Evolutionary conservation across 2,888 invertebrate species (phyloP).

Genomic region (Drosophila recens): DNA sequence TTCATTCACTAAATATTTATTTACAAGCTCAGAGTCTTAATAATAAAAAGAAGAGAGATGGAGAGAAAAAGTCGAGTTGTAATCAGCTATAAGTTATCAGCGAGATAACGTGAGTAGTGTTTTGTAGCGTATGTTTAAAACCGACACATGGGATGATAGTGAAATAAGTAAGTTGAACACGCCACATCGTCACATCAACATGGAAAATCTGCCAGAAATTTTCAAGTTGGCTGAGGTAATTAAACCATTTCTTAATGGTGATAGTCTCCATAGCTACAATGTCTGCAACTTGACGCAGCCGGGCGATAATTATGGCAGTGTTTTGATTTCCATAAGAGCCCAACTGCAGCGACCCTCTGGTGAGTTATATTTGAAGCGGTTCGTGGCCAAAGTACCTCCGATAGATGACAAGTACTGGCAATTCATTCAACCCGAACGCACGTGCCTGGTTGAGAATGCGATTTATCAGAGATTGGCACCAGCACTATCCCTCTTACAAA

Average conservation of each 20-base stretch:
- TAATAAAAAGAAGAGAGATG: neutral
- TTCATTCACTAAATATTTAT: neutral
- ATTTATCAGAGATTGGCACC: conserved; percentile 60
- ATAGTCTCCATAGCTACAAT: conserved; percentile 29
- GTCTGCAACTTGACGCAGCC: conserved; percentile 55
- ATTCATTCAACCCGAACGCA: conserved; percentile 65
- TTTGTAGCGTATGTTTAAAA: neutral
- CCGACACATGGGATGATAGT: neutral
- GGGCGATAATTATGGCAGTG: conserved; percentile 67
- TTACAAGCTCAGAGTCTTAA: neutral
- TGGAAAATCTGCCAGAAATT: conserved; percentile 49
- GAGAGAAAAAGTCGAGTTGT: neutral
- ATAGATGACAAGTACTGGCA: conserved; percentile 62
- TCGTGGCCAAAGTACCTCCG: conserved; percentile 66
- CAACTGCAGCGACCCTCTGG: conserved; percentile 29
- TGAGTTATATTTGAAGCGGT: conserved; percentile 2
- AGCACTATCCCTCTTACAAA: conserved; percentile 41
- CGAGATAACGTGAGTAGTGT: conserved; percentile 15
- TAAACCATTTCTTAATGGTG: conserved; percentile 31
- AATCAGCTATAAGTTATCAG: conserved; percentile 33
- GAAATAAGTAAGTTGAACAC: conserved; percentile 3
- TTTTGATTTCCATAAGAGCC: conserved; percentile 54
- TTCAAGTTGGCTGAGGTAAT: conserved; percentile 39
- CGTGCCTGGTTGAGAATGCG: conserved; percentile 62
- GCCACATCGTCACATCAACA: neutral